Evolutionary conservation across 2,113 vertebrate genomes (phyloP).

Genomic region (Ursus arctos): DNA sequence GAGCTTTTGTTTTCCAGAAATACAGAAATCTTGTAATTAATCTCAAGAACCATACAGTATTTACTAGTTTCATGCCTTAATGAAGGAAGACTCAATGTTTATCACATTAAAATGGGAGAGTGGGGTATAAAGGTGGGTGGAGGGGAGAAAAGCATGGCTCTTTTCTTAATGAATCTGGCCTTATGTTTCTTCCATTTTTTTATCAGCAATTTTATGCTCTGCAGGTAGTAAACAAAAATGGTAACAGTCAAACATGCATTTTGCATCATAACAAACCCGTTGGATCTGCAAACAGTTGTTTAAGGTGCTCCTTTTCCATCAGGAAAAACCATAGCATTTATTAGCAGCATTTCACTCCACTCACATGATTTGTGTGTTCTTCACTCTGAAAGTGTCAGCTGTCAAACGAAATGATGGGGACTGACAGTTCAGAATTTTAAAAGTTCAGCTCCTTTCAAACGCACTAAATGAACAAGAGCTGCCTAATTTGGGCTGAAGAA

Average conservation of each 20-base stretch:
- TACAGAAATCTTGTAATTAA: constrained; percentile 49
- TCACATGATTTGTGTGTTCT: constrained; percentile 80
- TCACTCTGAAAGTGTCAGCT: constrained; percentile 85
- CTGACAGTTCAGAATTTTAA: constrained; percentile 88
- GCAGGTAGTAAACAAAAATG: constrained; percentile 78
- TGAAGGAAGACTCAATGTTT: constrained; percentile 54
- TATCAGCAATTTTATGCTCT: constrained; percentile 61
- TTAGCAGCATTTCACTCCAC: constrained; percentile 83
- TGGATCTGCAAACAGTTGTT: constrained; percentile 72
- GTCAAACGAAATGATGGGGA: constrained; percentile 85
- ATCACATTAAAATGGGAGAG: constrained; percentile 59
- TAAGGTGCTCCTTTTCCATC: constrained; percentile 67
- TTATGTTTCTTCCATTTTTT: constrained; percentile 70
- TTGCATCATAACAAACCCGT: constrained; percentile 77
- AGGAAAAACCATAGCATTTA: constrained; percentile 83
- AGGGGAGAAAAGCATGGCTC: neutral
- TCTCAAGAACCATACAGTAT: constrained; percentile 48
- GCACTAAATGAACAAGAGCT: constrained; percentile 87
- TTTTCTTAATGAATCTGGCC: constrained; percentile 50
- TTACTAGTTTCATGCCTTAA: constrained; percentile 44
- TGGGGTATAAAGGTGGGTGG: neutral
- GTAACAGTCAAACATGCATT: constrained; percentile 73
- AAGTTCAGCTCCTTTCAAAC: constrained; percentile 87
- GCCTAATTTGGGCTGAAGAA: constrained; percentile 86
- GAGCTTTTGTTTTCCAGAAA: constrained; percentile 60